phyloP scores from a whole-genome alignment of 2,888 invertebrate species.

The Chymomyza caudatula region DNA sequence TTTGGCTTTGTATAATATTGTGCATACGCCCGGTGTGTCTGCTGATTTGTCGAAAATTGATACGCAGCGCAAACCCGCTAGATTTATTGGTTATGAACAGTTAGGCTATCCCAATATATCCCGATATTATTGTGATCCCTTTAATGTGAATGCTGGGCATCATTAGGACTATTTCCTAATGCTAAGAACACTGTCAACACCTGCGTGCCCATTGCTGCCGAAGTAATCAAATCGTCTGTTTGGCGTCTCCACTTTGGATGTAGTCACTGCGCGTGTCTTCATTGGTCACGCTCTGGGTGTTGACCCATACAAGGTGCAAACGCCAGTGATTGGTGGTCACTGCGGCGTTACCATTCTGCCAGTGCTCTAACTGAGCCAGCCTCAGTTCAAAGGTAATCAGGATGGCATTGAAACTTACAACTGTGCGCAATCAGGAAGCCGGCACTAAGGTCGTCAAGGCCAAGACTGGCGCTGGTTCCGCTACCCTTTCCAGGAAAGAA shows the following conservation, averaged over 20 bases:
- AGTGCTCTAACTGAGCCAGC: slow-evolving; percentile 93
- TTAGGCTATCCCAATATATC: slow-evolving; percentile 81
- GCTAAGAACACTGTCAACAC: slow-evolving; percentile 97
- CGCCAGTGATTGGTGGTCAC: slow-evolving; percentile 99
- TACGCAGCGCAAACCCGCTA: slow-evolving; percentile 87
- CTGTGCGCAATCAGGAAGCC: slow-evolving; percentile 97
- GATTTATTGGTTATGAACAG: slow-evolving; percentile 87
- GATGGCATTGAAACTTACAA: slow-evolving; percentile 91
- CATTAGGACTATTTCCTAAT: slow-evolving; percentile 91
- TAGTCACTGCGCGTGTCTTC: slow-evolving; percentile 96
- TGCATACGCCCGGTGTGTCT: slow-evolving; percentile 96
- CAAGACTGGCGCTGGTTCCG: slow-evolving; percentile 99
- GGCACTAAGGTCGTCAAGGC: slow-evolving; percentile 96
- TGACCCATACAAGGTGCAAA: slow-evolving; percentile 89
- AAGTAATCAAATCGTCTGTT: slow-evolving; percentile 94
- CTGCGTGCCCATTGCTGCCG: slow-evolving; percentile 97
- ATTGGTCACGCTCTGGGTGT: slow-evolving; percentile 94
- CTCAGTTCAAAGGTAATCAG: slow-evolving; percentile 87
- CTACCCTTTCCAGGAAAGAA: slow-evolving; percentile 94
- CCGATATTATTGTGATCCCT: slow-evolving; percentile 96
- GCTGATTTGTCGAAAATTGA: slow-evolving; percentile 98
- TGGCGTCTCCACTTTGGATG: slow-evolving; percentile 97
- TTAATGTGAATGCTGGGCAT: slow-evolving; percentile 99
- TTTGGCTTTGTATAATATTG: slow-evolving; percentile 94
- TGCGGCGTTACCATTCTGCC: slow-evolving; percentile 99